Evolutionary conservation across 2,888 invertebrate species (phyloP).

Genomic region (Dicyrtoma fusca): DNA sequence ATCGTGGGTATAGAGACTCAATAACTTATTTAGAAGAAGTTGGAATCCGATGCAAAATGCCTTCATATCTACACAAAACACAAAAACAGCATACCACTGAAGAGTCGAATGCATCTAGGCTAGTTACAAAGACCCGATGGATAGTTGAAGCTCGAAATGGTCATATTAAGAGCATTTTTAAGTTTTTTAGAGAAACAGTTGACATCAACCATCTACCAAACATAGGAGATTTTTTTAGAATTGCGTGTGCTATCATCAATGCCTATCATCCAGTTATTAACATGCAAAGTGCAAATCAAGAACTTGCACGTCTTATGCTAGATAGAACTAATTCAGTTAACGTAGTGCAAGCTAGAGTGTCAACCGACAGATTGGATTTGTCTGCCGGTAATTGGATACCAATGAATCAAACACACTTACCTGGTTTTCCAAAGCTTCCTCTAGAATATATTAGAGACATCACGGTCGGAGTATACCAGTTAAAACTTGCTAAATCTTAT

Average conservation of each 20-base stretch:
- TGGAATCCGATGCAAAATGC: background rate
- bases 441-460: background rate
- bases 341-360: background rate
- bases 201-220: background rate
- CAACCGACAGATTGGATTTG: background rate
- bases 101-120: constrained; percentile 8
- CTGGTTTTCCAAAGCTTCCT: background rate
- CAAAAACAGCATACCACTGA: constrained; percentile 9
- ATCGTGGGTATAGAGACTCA: constrained; percentile 24
- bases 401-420: background rate
- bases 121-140: constrained; percentile 15
- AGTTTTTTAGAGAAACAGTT: constrained; percentile 5
- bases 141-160: too few relatives aligned
- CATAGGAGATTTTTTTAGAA: constrained; percentile 20
- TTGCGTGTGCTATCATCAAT: constrained; percentile 23
- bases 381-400: background rate
- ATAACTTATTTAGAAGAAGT: background rate
- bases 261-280: background rate
- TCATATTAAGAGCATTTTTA: too few relatives aligned
- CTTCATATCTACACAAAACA: background rate
- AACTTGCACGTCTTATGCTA: background rate
- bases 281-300: background rate
- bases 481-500: background rate
- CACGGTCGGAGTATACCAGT: background rate
- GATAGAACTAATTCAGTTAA: background rate